These are phyloP conservation scores for Argopecten irradians DNA, from an alignment of 1,140 invertebrate species.

Conservation along the genomic window DNA sequence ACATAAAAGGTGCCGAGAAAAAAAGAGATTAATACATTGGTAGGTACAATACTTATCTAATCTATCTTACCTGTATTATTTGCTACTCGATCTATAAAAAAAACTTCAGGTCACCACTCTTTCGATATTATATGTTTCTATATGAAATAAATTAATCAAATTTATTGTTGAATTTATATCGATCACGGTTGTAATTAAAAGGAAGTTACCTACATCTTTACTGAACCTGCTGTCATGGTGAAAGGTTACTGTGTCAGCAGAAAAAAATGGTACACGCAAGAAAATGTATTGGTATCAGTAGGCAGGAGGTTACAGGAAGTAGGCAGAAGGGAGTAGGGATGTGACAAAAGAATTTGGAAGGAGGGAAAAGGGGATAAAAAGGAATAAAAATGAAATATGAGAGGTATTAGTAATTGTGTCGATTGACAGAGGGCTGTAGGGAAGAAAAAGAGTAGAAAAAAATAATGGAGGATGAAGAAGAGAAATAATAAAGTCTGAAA, in stretches of 20 bases:
- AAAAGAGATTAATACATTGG: background rate
- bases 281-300: too few relatives aligned
- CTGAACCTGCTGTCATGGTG: background rate
- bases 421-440: background rate
- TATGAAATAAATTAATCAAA: background rate
- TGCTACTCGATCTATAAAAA: too few relatives aligned
- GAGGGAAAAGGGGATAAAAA: background rate
- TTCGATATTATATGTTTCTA: background rate
- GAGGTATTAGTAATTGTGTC: too few relatives aligned
- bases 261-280: too few relatives aligned
- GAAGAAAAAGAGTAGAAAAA: background rate
- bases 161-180: too few relatives aligned
- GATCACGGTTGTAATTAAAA: conserved; percentile 10
- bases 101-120: background rate
- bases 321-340: background rate
- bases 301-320: background rate
- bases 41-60: background rate
- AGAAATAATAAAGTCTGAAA: too few relatives aligned
- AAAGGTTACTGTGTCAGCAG: background rate
- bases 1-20: background rate
- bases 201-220: background rate
- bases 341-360: background rate
- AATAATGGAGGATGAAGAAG: background rate
- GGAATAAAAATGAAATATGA: background rate
- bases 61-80: background rate